Base-by-base conservation (phyloP, 2,113 vertebrate species). In the Ochotona curzoniae region DNA sequence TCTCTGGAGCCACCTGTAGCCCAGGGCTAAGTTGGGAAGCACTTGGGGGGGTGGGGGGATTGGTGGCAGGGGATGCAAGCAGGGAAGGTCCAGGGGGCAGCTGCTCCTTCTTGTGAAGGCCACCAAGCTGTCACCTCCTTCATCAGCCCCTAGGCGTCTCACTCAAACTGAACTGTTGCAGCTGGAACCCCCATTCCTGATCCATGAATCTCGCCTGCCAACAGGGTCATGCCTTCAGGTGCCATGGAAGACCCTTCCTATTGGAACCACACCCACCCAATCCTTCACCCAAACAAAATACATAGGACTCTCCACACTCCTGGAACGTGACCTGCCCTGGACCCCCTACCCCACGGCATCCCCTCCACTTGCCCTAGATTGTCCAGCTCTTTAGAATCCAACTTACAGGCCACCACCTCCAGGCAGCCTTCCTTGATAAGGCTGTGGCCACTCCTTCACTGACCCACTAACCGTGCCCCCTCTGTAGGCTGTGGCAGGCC, bases 291-390 rank as follows among this genome's bases (percentile, higher is more conserved):
- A 57, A 38, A 7, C 5, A 63, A 38, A 49, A 57, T 5, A 3
- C 30, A 25, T 14, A 17, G 54, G 61, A 30, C 28, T 30, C 11
- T 35, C 25, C 12, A 10, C 2, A 2, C 71, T 67, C 35, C 63
- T 25, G n/a, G 2, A 13, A 8, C 0, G 7, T 0, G 0, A 63
- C 57, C n/a, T n/a, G 12, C 4, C 0, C 60, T 6, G 15, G 18
- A 12, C 12, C 5, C 51, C 66, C 75, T 5, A 28, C 54, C 67
- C 1, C 23, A 79, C 38, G 71, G 54, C 38, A 26, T 35, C 61
- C 57, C n/a, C 79, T 47, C 49, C 10, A 11, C n/a, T 20, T 49
- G 60, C 13, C 44, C 76, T 30, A 15, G 32, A 0, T 69, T 76
- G n/a, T 76, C 63, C 49, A 74, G 5, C 25, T 67, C 80, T 73